phyloP scores from a whole-genome alignment of 2,113 vertebrate species.

The Serinus canaria region DNA sequence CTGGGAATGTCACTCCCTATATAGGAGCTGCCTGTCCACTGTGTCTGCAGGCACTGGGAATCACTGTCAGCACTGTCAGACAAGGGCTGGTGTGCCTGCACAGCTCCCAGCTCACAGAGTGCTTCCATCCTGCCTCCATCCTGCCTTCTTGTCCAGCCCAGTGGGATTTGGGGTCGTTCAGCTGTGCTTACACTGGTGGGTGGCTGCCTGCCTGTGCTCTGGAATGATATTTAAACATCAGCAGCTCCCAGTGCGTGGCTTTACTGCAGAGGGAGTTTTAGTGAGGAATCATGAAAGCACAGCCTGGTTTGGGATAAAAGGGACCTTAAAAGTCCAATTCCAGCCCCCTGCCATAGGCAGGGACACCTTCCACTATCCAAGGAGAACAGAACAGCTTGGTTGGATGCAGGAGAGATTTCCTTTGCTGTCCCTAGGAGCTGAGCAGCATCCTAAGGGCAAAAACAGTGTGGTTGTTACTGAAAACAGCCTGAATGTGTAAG shows the following conservation, averaged over 20 bases:
- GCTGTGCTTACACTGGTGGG: not conserved
- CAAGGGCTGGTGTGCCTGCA: not conserved
- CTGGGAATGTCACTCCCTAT: not conserved
- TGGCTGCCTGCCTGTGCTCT: not conserved
- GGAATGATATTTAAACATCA: not conserved
- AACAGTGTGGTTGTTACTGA: not conserved
- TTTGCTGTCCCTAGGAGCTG: not conserved
- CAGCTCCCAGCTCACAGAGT: not conserved
- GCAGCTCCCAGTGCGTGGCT: not conserved
- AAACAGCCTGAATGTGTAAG: not conserved
- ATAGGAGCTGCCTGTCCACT: not conserved
- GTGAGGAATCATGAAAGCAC: not conserved
- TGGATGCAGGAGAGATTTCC: not conserved
- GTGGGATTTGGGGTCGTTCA: not conserved
- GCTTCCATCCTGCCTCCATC: not conserved
- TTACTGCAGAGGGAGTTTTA: fast-evolving
- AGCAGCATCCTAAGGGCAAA: not conserved
- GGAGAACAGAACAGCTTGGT: not conserved
- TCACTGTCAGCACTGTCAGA: not conserved
- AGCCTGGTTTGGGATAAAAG: not conserved
- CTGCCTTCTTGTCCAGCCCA: not conserved
- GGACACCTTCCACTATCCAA: not conserved
- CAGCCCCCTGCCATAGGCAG: not conserved
- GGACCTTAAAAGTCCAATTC: not conserved
- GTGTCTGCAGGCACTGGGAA: not conserved